These are phyloP conservation scores for Drosophila navojoa DNA, from an alignment of 1,140 invertebrate genomes.

Conservation along the genomic window DNA sequence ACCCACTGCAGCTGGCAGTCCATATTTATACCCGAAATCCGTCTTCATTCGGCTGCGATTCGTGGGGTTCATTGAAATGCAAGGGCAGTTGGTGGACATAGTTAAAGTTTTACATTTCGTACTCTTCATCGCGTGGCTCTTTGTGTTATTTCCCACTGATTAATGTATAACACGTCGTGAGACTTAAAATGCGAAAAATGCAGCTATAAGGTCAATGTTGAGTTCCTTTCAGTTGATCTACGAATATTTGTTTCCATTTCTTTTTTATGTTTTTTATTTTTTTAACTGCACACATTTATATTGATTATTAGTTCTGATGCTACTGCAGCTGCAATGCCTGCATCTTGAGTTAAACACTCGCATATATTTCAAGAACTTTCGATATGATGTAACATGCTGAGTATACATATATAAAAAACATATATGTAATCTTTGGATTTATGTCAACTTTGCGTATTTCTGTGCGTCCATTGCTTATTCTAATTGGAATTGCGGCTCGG, in stretches of 20 bases:
- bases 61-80: slow-evolving; percentile 59
- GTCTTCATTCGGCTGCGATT: slow-evolving; percentile 32
- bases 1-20: slow-evolving; percentile 6
- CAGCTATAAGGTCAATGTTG: too few species aligned
- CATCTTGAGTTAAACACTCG: not conserved
- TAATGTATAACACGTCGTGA: slow-evolving; percentile 26
- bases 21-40: slow-evolving; percentile 45
- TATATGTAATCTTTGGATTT: slow-evolving; percentile 5
- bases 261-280: too few species aligned
- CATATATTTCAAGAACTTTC: slow-evolving; percentile 1
- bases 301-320: too few species aligned
- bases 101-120: slow-evolving; percentile 40
- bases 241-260: too few species aligned
- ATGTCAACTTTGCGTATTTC: slow-evolving; percentile 24
- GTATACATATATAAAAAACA: slow-evolving; percentile 27
- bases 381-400: not conserved
- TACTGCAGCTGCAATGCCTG: too few species aligned
- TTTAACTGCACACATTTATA: too few species aligned
- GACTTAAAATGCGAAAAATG: slow-evolving; percentile 20
- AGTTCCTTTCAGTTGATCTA: too few species aligned
- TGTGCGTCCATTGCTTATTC: slow-evolving; percentile 12
- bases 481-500: slow-evolving; percentile 30
- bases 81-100: slow-evolving; percentile 3
- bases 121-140: not conserved
- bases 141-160: slow-evolving; percentile 25